Evolutionary conservation across 1,140 invertebrate genomes (phyloP).

Genomic region (Eulimnadia texana): DNA sequence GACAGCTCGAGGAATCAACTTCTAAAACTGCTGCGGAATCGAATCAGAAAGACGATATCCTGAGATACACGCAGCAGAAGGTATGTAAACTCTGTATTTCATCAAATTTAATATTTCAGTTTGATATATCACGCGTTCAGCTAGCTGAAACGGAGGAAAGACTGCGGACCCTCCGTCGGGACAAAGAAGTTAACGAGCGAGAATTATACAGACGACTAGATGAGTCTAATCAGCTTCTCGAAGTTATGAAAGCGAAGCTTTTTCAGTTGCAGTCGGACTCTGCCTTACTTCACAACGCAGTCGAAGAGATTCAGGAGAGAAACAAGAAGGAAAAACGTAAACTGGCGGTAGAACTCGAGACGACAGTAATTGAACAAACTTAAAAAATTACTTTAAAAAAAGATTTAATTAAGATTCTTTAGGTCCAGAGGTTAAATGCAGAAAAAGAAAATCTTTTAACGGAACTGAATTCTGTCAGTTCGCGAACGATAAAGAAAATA

Average conservation of each 20-base stretch:
- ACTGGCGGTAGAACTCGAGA: background rate
- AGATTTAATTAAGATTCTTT: background rate
- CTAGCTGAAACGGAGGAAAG: background rate
- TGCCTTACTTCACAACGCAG: background rate
- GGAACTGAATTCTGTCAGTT: background rate
- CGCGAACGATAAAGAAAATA: background rate
- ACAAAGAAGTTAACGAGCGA: background rate
- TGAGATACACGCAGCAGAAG: background rate
- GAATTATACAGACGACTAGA: background rate
- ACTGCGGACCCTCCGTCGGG: background rate
- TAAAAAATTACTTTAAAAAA: background rate
- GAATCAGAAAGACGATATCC: background rate
- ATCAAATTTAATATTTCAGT: background rate
- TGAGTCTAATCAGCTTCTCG: background rate
- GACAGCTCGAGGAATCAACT: background rate
- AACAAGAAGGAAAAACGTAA: background rate
- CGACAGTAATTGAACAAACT: background rate
- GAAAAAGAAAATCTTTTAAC: background rate
- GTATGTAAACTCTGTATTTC: background rate
- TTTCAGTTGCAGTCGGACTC: background rate
- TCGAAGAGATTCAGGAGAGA: background rate
- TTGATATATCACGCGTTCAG: background rate
- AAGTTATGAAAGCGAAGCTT: background rate
- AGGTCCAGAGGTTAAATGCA: background rate
- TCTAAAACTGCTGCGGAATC: background rate